Percentiles rank a stretch among this genome's conserved stretches.
phyloP scores from a whole-genome alignment of 2,797 vertebrate species.

The Orientallactaga sibirica region DNA sequence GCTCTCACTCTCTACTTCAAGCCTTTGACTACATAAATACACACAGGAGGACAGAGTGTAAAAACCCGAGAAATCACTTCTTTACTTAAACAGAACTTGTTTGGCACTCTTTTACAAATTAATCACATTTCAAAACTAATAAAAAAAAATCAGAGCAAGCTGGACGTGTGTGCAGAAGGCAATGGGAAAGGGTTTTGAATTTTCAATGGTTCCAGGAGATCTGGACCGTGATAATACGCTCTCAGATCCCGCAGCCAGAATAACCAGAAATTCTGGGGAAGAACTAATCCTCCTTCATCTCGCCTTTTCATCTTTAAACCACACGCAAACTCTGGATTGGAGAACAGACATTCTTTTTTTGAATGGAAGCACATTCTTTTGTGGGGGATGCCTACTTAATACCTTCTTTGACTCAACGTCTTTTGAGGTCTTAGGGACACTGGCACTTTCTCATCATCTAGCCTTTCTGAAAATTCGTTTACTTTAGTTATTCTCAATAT shows the following conservation, averaged over 20 bases:
- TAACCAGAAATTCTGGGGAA: conserved; percentile 63
- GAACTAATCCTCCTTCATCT: conserved; percentile 49
- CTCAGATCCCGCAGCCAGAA: conserved; percentile 70
- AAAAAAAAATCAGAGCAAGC: conserved; percentile 14
- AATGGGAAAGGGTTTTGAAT: conserved; percentile 43
- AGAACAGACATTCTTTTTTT: conserved; percentile 33
- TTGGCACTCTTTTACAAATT: background rate
- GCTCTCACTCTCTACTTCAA: background rate
- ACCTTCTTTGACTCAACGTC: conserved; percentile 26
- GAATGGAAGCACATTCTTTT: conserved; percentile 31
- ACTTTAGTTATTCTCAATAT: conserved; percentile 34
- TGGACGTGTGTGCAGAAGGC: background rate
- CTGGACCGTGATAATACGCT: conserved; percentile 46
- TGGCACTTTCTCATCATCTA: conserved; percentile 28
- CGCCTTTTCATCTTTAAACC: conserved; percentile 60
- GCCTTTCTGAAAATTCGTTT: conserved; percentile 58
- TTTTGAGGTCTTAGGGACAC: background rate
- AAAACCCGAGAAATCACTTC: background rate
- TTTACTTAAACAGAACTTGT: background rate
- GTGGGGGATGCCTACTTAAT: conserved; percentile 38
- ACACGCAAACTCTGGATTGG: conserved; percentile 10
- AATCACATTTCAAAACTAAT: conserved; percentile 44
- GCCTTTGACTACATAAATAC: conserved; percentile 19
- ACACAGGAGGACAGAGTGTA: background rate
- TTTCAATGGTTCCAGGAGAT: conserved; percentile 55